A percentile compares a stretch with the other conserved stretches of the same genome.
phyloP scores from a whole-genome alignment of 2,888 invertebrate genomes.

The Troilus luridus region DNA sequence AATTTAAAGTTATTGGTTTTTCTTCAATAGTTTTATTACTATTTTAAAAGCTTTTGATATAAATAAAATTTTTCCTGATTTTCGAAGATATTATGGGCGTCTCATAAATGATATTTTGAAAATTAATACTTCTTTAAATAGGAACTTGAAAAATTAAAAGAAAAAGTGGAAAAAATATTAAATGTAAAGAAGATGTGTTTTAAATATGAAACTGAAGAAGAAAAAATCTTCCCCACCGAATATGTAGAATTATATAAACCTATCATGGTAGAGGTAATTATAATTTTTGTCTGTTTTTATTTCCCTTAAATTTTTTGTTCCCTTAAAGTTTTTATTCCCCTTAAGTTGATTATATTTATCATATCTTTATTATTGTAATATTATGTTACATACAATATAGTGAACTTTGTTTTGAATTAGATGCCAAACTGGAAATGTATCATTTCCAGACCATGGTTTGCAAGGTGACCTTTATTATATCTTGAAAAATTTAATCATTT shows the following conservation, averaged over 20 bases:
- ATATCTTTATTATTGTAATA: neutral
- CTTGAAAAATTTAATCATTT: neutral
- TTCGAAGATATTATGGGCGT: too few species aligned
- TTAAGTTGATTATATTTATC: neutral
- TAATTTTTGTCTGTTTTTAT: neutral
- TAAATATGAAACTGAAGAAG: slow-evolving; percentile 44
- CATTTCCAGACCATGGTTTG: neutral
- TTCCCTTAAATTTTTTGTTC: too few species aligned
- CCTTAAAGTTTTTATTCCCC: neutral
- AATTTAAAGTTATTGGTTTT: too few species aligned
- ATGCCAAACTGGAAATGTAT: neutral
- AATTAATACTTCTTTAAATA: neutral
- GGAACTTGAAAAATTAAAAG: slow-evolving; percentile 50
- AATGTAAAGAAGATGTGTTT: neutral
- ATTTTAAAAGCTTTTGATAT: neutral
- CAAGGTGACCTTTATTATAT: neutral
- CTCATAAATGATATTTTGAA: neutral
- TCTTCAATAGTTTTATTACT: neutral
- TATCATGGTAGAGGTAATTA: neutral
- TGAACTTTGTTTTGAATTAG: neutral
- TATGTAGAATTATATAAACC: slow-evolving; percentile 3
- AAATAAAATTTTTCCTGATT: too few species aligned
- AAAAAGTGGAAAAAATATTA: slow-evolving; percentile 40
- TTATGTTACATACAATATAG: neutral
- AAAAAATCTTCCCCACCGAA: slow-evolving; percentile 8